Evolutionary conservation across 2,113 vertebrate genomes (phyloP).

Genomic region (Ceuthmochares aereus): DNA sequence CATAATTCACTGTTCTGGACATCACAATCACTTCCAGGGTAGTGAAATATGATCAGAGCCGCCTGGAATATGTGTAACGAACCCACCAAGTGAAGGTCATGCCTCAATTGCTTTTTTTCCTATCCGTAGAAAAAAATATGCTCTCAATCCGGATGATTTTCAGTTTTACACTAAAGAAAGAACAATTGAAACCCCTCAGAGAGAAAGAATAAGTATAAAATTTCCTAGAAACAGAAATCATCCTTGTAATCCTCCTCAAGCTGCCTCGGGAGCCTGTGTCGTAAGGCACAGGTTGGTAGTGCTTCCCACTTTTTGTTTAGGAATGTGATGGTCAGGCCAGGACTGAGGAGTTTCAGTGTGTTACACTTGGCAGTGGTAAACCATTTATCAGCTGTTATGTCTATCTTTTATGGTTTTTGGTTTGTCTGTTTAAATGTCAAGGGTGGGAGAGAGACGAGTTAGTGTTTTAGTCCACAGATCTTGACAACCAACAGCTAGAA

Average conservation of each 20-base stretch:
- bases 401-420: background rate
- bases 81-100: background rate
- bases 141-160: background rate
- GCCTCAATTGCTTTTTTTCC: background rate
- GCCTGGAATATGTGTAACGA: conserved; percentile 9
- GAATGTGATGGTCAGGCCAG: background rate
- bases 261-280: background rate
- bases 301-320: background rate
- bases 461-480: background rate
- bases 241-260: background rate
- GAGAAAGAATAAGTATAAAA: background rate
- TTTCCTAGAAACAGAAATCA: background rate
- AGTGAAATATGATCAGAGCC: conserved; percentile 65
- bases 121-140: background rate
- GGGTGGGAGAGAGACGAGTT: background rate
- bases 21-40: conserved; percentile 62
- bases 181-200: background rate
- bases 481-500: background rate
- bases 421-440: background rate
- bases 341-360: background rate
- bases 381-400: background rate
- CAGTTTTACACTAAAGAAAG: background rate
- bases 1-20: conserved; percentile 67
- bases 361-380: background rate
- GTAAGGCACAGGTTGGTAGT: fast-evolving